Conservation (phyloP, 1,140 invertebrate genomes). For the Anastrepha obliqua region DNA sequence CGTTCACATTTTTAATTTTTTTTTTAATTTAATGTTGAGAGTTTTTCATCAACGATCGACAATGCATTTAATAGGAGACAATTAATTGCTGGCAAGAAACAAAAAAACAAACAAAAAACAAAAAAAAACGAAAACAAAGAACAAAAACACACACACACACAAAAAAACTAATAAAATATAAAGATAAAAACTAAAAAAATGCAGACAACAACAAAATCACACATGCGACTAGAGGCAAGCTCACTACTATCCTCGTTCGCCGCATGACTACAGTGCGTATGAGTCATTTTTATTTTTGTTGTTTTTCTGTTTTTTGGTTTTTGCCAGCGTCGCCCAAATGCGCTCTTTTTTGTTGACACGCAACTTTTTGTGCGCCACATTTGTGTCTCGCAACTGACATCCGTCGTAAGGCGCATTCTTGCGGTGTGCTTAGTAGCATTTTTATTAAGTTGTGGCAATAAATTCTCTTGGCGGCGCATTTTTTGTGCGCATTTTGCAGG, state of each 20-base stretch:
- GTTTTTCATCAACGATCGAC: neutral
- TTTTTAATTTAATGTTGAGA: neutral
- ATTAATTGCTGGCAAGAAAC: conserved; percentile 38
- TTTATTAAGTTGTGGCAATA: conserved; percentile 6
- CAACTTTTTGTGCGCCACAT: neutral
- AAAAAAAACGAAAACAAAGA: neutral
- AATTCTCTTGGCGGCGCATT: neutral
- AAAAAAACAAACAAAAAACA: neutral
- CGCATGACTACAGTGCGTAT: neutral
- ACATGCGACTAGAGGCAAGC: neutral
- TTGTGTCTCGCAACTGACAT: conserved; percentile 19
- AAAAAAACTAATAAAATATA: too few relatives aligned
- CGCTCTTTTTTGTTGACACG: neutral
- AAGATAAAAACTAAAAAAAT: neutral
- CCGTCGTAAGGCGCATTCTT: neutral
- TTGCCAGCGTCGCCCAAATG: neutral
- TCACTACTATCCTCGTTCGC: neutral
- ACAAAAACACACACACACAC: neutral
- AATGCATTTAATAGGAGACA: conserved; percentile 34
- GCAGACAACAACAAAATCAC: neutral
- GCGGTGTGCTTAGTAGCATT: neutral
- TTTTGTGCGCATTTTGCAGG: neutral
- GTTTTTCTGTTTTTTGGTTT: neutral
- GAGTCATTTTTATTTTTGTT: neutral
- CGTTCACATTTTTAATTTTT: neutral